Conservation (phyloP, 2,113 vertebrate species). For the Gobiocypris rarus region DNA sequence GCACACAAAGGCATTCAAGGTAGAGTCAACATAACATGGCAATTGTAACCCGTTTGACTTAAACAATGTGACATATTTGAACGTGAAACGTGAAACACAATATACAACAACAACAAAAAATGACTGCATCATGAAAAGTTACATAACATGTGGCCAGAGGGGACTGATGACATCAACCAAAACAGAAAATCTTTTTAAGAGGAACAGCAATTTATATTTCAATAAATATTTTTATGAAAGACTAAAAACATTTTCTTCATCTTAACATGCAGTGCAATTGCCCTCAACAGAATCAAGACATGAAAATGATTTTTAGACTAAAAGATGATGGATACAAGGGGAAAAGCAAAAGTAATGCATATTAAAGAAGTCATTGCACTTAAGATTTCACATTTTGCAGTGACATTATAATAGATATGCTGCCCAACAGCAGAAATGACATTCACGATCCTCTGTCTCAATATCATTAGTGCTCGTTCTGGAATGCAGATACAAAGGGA, state of each 20-base stretch:
- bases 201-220: background rate
- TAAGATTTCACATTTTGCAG: constrained; percentile 16
- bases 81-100: background rate
- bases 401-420: constrained; percentile 30
- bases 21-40: constrained; percentile 5
- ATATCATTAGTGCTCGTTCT: constrained; percentile 32
- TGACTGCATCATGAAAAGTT: background rate
- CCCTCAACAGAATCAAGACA: background rate
- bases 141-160: background rate
- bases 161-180: background rate
- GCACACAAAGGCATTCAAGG: background rate
- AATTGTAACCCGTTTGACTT: background rate
- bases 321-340: background rate
- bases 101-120: background rate
- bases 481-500: background rate
- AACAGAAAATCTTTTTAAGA: background rate
- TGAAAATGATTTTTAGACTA: background rate
- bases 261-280: background rate
- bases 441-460: constrained; percentile 3
- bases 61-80: background rate
- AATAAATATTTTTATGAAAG: background rate
- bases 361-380: background rate
- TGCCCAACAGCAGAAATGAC: constrained; percentile 9
- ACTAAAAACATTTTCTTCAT: background rate
- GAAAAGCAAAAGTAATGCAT: background rate